Base-by-base conservation (phyloP, 2,113 vertebrate genomes). In the Atrichornis clamosus region DNA sequence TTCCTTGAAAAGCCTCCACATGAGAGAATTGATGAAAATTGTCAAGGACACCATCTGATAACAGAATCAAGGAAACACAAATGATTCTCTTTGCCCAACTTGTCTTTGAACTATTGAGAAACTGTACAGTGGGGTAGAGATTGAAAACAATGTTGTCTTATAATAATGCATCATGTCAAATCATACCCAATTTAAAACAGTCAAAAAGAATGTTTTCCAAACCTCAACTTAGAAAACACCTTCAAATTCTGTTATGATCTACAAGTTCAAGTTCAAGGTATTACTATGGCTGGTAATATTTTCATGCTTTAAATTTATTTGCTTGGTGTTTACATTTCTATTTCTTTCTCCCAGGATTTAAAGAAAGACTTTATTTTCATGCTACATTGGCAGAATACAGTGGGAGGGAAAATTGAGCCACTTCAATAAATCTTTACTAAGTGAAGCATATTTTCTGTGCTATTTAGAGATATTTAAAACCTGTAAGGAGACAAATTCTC, bases 341-440 rank as follows among this genome's bases (percentile, higher is more conserved):
- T 81, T 80, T 80, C 24, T 88, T 92, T 80, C 72, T 90, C 42
- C 20, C 28, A 32, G 56, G 32, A 83, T 75, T 84, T 72, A 56
- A 90, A 52, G 56, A 72, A 56, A 55, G 49, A 17, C 26, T 84
- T 23, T 47, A 6, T 89, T 89, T 94, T 92, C n/a, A 15, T 93
- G 44, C 69, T 44, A 39, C 39, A 42, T 5, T 75, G 73, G 62
- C 72, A 87, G 86, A 78, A 68, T 86, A 59, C 26, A 32, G 53
- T 37, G 50, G 64, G 64, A 90, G 76, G 76, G 60, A 87, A 95
- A 95, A 80, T 7, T 75, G 88, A 87, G 44, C 74, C 56, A 27
- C 79, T 59, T 72, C 85, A 86, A 64, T 90, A 90, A 92, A 92
- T 90, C 90, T 92, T 70, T 41, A 33, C 87, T 62, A 72, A 96